Conservation (phyloP, 35 echinoderm and acorn worm species). For the Ophioderma brevispina region DNA sequence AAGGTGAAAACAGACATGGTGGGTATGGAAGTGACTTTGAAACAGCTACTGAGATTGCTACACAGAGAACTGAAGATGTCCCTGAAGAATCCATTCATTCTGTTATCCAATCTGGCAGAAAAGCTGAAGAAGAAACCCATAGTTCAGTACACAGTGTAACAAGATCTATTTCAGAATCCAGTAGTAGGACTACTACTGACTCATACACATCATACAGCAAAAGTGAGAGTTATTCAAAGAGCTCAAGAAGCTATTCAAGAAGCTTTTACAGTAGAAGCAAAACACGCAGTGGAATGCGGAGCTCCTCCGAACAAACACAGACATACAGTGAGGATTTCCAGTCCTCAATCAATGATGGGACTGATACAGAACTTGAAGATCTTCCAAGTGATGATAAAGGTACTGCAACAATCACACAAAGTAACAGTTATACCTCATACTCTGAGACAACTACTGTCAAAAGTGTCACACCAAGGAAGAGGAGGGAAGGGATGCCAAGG, state of each 20-base stretch:
- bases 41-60: conserved; percentile 23
- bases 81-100: not conserved
- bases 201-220: not conserved
- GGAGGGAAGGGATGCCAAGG: not conserved
- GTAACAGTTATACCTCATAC: conserved; percentile 27
- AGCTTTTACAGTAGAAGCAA: not conserved
- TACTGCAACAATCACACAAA: conserved; percentile 1
- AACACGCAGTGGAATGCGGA: not conserved
- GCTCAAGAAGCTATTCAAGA: not conserved
- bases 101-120: not conserved
- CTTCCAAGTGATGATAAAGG: not conserved
- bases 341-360: not conserved
- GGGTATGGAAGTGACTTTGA: conserved; percentile 16
- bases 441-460: conserved; percentile 24
- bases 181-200: conserved; percentile 19
- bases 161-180: not conserved
- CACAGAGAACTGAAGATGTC: conserved; percentile 8
- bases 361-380: conserved; percentile 20
- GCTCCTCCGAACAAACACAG: not conserved
- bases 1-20: not conserved
- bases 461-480: conserved; percentile 17
- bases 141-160: not conserved
- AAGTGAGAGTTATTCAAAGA: not conserved
- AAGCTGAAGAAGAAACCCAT: conserved; percentile 16
- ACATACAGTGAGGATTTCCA: conserved; percentile 38